Evolutionary conservation across 2,888 invertebrate species (phyloP).

Genomic region (Julus scandinavius): DNA sequence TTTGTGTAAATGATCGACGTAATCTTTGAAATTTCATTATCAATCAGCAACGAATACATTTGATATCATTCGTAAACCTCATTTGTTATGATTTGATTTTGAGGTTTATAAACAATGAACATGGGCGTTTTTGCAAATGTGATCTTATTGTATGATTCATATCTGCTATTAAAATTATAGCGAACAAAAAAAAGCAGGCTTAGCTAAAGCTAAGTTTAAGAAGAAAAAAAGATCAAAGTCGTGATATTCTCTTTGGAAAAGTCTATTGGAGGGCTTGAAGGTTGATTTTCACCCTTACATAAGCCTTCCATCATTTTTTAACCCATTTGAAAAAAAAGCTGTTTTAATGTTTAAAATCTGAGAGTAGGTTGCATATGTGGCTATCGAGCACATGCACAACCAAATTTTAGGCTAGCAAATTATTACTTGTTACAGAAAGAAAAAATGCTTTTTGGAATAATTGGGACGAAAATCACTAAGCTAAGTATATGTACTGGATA

Average conservation of each 20-base stretch:
- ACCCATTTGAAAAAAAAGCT: background rate
- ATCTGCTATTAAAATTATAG: background rate
- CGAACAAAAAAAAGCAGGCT: background rate
- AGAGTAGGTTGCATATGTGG: constrained; percentile 32
- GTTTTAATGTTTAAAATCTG: constrained; percentile 5
- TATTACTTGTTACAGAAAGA: background rate
- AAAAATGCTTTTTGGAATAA: background rate
- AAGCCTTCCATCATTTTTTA: background rate
- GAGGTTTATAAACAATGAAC: background rate
- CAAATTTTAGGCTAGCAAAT: constrained; percentile 25
- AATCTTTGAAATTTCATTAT: constrained; percentile 14
- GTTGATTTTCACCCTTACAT: constrained; percentile 17
- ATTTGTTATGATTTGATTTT: background rate
- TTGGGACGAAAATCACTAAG: background rate
- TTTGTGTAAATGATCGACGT: background rate
- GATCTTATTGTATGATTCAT: constrained; percentile 28
- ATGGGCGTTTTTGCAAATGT: constrained; percentile 28
- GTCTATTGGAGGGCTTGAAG: constrained; percentile 12
- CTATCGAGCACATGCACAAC: background rate
- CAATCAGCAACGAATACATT: background rate
- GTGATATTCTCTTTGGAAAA: constrained; percentile 3
- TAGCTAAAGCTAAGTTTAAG: background rate
- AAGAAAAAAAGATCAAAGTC: background rate
- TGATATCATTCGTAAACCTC: background rate
- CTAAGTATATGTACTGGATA: background rate